phyloP scores from a whole-genome alignment of 2,113 vertebrate genomes.

The Eulemur rufifrons region DNA sequence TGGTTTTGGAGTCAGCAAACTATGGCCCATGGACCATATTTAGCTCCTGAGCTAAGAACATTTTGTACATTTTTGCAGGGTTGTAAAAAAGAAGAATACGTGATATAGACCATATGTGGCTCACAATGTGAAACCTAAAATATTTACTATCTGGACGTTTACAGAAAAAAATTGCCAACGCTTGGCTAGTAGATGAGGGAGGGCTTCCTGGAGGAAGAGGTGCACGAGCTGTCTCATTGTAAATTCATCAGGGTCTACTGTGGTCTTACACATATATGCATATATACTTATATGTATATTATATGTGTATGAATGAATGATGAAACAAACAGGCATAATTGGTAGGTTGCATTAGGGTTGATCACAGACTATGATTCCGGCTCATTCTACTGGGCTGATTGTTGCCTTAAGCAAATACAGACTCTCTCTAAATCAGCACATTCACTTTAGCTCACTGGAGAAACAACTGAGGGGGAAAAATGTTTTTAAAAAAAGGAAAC shows the following conservation, averaged over 20 bases:
- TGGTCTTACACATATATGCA: background rate
- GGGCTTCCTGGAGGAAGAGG: slow-evolving; percentile 15
- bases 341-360: background rate
- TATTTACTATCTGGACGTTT: background rate
- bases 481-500: background rate
- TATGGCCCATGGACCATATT: background rate
- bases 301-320: background rate
- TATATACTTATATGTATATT: background rate
- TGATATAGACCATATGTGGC: background rate
- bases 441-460: background rate
- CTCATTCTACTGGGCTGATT: background rate
- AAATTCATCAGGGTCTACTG: background rate
- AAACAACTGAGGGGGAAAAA: background rate
- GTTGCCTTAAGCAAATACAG: background rate
- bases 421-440: background rate
- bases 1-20: background rate
- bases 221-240: background rate
- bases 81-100: background rate
- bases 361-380: background rate
- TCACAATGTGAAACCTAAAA: background rate
- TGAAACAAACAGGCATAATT: background rate
- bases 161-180: background rate
- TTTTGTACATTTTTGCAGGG: background rate
- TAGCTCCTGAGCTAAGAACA: background rate
- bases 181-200: background rate